Conservation (phyloP, 2,888 invertebrate genomes). For the Chloroclysta siterata region DNA sequence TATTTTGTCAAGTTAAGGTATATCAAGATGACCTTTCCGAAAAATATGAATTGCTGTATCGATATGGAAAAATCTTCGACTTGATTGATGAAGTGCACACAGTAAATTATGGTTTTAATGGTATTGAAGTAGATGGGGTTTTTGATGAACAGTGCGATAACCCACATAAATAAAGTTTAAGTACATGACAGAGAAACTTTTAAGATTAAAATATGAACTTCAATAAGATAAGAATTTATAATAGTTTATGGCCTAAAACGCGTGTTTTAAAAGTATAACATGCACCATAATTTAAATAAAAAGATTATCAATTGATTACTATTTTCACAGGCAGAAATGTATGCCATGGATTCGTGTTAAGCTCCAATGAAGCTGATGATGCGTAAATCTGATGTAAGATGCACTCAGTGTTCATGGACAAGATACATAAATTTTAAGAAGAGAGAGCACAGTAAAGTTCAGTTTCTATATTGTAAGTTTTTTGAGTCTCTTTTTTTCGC, state of each 20-base stretch:
- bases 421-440: conserved; percentile 1
- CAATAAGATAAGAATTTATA: no score
- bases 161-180: conserved; percentile 14
- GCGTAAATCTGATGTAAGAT: conserved; percentile 4
- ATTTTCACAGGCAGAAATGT: background rate
- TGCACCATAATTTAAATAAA: no score
- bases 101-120: conserved; percentile 33
- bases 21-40: conserved; percentile 42
- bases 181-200: conserved; percentile 13
- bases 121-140: conserved; percentile 20
- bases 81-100: conserved; percentile 28
- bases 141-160: conserved; percentile 15
- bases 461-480: background rate
- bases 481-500: background rate
- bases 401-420: background rate
- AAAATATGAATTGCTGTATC: conserved; percentile 31
- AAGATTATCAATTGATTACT: no score
- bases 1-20: conserved; percentile 35
- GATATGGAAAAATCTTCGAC: conserved; percentile 28
- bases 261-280: background rate
- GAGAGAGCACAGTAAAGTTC: conserved; percentile 4
- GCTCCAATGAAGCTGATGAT: background rate
- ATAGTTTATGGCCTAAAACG: background rate
- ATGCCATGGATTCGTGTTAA: background rate
- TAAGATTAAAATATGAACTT: background rate